Evolutionary conservation across 2,888 invertebrate species (phyloP), one percentile per base, ranked within the genome.

Genomic region (Athalia cordata): DNA sequence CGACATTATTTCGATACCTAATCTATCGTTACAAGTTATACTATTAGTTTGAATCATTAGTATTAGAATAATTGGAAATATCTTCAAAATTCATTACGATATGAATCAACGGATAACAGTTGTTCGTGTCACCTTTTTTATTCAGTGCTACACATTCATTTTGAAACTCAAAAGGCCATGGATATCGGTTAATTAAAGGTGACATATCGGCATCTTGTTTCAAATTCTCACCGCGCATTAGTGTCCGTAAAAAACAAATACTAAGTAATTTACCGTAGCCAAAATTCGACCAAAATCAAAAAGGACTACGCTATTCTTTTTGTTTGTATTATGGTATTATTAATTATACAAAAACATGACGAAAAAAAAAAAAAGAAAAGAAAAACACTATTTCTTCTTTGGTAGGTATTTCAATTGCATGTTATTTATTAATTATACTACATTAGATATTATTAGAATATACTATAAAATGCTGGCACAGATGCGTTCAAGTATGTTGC

Each of bases 401-500:
- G 68, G 68, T 68, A 55, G 65, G 65, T 72, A 59, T 72, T 59
- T 59, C 47, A 59, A 59, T 59, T 72, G 72, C 72, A 72, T 72
- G 72, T 59, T 72, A 59, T 7, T 49, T 43, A 43, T 45, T 64
- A 49, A 52, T 72, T 75, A 50, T 75, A 29, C 9, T 64, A 11
- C 45, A 62, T 47, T 7, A 62, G 59, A 68, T 68, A 62, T 62
- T 75, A 62, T 15, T 50, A 62, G 29, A 62, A 49, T 11, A 49
- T 75, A 68, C 8, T 29, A 29, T 29, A 29, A 78, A 84, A 87
- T 86, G 87, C 86, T 87, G 87, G 87, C 87, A 87, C 87, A 87
- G 87, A 87, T 87, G 86, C 87, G 87, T 87, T 87, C 87, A 87
- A 87, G 86, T 87, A 88, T 86, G 86, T 83, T 86, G 87, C 87